Conservation (phyloP, 2,113 vertebrate species). For the Piliocolobus tephrosceles region DNA sequence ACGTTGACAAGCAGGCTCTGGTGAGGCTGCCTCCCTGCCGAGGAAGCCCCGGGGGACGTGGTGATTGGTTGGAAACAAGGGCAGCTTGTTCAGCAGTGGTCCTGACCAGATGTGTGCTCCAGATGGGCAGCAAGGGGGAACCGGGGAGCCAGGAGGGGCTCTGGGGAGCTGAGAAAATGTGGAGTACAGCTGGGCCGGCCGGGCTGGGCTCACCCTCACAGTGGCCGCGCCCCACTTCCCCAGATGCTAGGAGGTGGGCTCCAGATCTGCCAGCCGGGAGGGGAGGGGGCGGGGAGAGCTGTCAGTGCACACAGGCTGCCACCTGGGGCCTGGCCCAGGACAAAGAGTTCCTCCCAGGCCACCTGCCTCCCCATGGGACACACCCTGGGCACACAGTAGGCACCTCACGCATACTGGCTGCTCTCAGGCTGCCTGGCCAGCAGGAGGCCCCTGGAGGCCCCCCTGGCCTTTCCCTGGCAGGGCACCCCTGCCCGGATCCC, state of each 20-base stretch:
- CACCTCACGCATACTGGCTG: fast-evolving
- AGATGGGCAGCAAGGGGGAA: constrained; percentile 9
- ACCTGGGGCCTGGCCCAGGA: neutral
- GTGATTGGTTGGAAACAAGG: neutral
- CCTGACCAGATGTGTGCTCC: constrained; percentile 62
- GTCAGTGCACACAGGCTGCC: neutral
- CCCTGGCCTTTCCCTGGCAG: too few species aligned
- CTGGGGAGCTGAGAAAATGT: neutral
- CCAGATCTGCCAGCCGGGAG: constrained; percentile 57
- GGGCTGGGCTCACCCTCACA: neutral
- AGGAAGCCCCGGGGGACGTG: neutral
- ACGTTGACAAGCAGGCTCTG: neutral
- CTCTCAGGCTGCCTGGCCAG: fast-evolving
- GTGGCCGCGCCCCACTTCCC: neutral
- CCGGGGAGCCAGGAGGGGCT: neutral
- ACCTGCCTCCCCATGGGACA: fast-evolving
- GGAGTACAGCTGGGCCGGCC: constrained; percentile 44
- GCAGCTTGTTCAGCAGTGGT: neutral
- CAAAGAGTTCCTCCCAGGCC: neutral
- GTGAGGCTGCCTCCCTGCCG: neutral
- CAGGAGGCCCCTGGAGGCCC: neutral
- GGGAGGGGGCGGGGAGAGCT: neutral
- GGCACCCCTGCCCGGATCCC: too few species aligned
- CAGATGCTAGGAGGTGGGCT: neutral
- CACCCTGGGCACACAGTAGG: neutral